phyloP scores from a whole-genome alignment of 2,888 invertebrate genomes.

The Leptogaster cylindrica region DNA sequence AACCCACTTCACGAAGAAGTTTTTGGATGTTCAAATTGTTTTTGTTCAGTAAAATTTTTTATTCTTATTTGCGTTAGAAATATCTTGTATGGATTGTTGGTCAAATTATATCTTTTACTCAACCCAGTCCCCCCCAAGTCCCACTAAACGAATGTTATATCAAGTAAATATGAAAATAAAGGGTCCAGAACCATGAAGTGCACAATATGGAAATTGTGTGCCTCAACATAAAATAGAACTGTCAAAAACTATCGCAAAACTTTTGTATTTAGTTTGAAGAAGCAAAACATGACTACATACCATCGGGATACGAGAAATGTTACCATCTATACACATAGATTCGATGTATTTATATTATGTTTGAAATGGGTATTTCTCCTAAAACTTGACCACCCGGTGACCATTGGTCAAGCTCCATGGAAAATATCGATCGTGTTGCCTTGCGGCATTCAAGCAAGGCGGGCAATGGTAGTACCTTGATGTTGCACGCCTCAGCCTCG shows the following conservation, averaged over 20 bases:
- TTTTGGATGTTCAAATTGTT: slow-evolving; percentile 1
- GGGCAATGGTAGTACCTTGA: slow-evolving; percentile 46
- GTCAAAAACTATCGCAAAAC: slow-evolving; percentile 49
- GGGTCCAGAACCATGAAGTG: slow-evolving; percentile 30
- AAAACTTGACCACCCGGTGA: slow-evolving; percentile 51
- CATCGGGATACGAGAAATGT: background rate
- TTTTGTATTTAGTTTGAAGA: slow-evolving; percentile 47
- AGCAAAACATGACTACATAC: slow-evolving; percentile 41
- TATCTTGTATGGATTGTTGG: slow-evolving; percentile 28
- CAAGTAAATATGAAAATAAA: slow-evolving; percentile 33
- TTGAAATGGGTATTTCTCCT: slow-evolving; percentile 46
- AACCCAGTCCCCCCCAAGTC: too few relatives aligned
- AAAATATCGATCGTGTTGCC: slow-evolving; percentile 62
- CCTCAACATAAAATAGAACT: slow-evolving; percentile 46
- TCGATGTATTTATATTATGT: slow-evolving; percentile 22
- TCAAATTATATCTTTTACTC: slow-evolving; percentile 30
- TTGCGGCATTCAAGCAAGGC: slow-evolving; percentile 55
- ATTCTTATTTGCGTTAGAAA: slow-evolving; percentile 17
- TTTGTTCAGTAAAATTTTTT: background rate
- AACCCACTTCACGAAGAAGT: slow-evolving; percentile 7
- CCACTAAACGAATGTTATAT: too few relatives aligned
- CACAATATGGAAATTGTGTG: slow-evolving; percentile 44
- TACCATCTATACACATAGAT: slow-evolving; percentile 15
- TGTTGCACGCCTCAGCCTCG: slow-evolving; percentile 40
- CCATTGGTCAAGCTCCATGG: slow-evolving; percentile 59